phyloP scores from a whole-genome alignment of 2,113 vertebrate species.

The Suncus etruscus region DNA sequence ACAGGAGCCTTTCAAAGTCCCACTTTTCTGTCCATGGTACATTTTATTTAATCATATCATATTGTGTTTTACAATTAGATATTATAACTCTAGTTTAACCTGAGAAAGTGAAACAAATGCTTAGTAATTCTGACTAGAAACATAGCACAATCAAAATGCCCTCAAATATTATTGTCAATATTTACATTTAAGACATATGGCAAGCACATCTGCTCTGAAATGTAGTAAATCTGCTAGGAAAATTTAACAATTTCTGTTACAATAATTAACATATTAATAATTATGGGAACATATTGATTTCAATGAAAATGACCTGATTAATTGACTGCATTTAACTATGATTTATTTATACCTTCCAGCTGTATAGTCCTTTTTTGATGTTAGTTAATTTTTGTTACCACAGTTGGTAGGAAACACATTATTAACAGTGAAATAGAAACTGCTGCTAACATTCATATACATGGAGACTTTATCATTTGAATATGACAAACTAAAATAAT shows the following conservation, averaged over 20 bases:
- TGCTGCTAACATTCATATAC: neutral
- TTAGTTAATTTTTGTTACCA: constrained; percentile 50
- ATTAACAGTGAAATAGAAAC: neutral
- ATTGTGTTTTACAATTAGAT: constrained; percentile 56
- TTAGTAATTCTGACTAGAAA: constrained; percentile 76
- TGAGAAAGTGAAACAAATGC: constrained; percentile 65
- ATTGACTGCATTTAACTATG: constrained; percentile 62
- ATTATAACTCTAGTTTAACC: constrained; percentile 51
- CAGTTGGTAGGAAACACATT: constrained; percentile 9
- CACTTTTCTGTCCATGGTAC: neutral
- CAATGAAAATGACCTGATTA: constrained; percentile 62
- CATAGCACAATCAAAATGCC: constrained; percentile 57
- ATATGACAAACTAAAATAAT: neutral
- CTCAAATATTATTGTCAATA: constrained; percentile 75
- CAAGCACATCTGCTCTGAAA: constrained; percentile 79
- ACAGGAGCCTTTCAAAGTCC: neutral
- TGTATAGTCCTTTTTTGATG: constrained; percentile 37
- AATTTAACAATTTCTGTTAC: constrained; percentile 69
- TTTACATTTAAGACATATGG: constrained; percentile 77
- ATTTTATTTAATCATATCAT: neutral
- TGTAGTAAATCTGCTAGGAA: constrained; percentile 72
- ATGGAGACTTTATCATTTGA: neutral
- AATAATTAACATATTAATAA: constrained; percentile 82
- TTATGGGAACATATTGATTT: constrained; percentile 71
- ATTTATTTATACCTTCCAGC: constrained; percentile 57